Evolutionary conservation across 2,113 vertebrate genomes (phyloP).

Genomic region (pig (Sus scrofa)): T2T-Sscrofa CM000824.6:181332501-181333000

Average conservation of each 20-base stretch:
- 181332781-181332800: not conserved
- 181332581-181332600: conserved; percentile 14
- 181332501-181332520: not conserved
- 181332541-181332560: not conserved
- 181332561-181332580: conserved; percentile 14
- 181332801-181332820: not conserved
- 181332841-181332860: not conserved
- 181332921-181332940: not conserved
- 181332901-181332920: conserved; percentile 17
- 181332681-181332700: not conserved
- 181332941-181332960: not conserved
- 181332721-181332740: not conserved
- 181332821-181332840: not conserved
- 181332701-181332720: not conserved
- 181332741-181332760: not conserved
- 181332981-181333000: not conserved
- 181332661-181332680: not conserved
- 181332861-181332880: not conserved
- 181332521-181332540: not conserved
- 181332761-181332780: not conserved
- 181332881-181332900: not conserved
- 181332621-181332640: not conserved
- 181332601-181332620: not conserved
- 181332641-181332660: conserved; percentile 30
- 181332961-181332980: not conserved